phyloP scores from a whole-genome alignment of 2,888 invertebrate species.

The Pristionchus arcanus region DNA sequence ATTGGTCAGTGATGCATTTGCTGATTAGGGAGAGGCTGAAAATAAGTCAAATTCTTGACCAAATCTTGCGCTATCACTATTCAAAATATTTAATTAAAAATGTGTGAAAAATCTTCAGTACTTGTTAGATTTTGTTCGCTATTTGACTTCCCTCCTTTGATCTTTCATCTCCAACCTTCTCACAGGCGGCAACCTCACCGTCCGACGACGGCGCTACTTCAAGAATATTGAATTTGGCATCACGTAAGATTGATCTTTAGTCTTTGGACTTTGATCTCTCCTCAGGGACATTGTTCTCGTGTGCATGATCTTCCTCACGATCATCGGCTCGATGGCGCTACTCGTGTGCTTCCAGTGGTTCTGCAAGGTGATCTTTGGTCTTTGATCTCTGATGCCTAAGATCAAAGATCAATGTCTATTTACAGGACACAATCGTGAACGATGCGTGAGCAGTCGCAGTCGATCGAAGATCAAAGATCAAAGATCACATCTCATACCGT shows the following conservation, averaged over 20 bases:
- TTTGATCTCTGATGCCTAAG: neutral
- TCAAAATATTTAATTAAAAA: too few relatives aligned
- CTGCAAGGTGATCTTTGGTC: slow-evolving; percentile 37
- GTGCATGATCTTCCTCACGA: slow-evolving; percentile 1
- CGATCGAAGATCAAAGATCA: slow-evolving; percentile 24
- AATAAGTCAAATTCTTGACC: too few relatives aligned
- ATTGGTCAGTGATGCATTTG: neutral
- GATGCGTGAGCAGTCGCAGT: neutral
- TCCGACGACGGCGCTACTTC: neutral
- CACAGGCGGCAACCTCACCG: neutral
- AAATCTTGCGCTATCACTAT: too few relatives aligned
- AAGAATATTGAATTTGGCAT: neutral
- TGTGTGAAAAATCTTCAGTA: neutral
- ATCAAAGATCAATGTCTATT: neutral
- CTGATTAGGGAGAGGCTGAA: too few relatives aligned
- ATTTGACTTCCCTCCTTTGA: neutral
- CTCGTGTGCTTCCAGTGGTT: slow-evolving; percentile 19
- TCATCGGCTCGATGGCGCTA: neutral
- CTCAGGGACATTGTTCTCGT: neutral
- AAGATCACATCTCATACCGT: slow-evolving; percentile 44
- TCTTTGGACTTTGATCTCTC: slow-evolving; percentile 15
- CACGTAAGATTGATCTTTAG: neutral
- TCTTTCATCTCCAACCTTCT: neutral
- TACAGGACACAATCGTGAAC: slow-evolving; percentile 40
- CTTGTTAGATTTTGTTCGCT: neutral